These are phyloP conservation scores for Chloroceryle amazona DNA, from an alignment of 2,797 vertebrate genomes.

Conservation along the genomic window DNA sequence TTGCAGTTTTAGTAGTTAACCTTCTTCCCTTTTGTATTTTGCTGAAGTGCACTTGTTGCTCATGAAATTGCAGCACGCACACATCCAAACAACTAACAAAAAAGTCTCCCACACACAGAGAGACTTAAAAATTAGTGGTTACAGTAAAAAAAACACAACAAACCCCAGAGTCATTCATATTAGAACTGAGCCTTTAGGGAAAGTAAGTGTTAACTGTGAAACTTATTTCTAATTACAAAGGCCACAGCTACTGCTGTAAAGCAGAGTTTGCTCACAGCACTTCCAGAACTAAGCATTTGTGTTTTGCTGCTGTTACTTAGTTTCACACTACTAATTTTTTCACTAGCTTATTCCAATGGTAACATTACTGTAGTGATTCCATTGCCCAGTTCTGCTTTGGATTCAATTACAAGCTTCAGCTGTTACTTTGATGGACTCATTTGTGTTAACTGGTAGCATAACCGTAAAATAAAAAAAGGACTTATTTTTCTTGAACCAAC, in stretches of 20 bases:
- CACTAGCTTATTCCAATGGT: not conserved
- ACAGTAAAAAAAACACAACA: not conserved
- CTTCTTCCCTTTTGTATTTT: not conserved
- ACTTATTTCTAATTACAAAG: not conserved
- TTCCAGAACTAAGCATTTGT: not conserved
- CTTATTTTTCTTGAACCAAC: not conserved
- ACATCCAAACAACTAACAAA: not conserved
- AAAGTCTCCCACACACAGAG: not conserved
- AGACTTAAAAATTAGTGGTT: not conserved
- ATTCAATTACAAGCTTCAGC: not conserved
- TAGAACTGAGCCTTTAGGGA: not conserved
- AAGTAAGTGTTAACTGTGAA: not conserved
- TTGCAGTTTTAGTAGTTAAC: not conserved
- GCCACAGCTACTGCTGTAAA: not conserved
- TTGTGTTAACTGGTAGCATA: not conserved
- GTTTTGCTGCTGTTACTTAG: not conserved
- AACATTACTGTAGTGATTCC: not conserved
- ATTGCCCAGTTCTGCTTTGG: not conserved
- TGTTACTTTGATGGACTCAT: not conserved
- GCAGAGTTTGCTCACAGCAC: not conserved
- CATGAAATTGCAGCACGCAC: rapidly evolving
- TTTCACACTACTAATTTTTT: not conserved
- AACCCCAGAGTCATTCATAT: rapidly evolving
- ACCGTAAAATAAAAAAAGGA: not conserved
- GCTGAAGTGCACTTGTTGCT: not conserved